Evolutionary conservation across 2,113 vertebrate species (phyloP).

Genomic region (Heloderma charlesbogerti): DNA sequence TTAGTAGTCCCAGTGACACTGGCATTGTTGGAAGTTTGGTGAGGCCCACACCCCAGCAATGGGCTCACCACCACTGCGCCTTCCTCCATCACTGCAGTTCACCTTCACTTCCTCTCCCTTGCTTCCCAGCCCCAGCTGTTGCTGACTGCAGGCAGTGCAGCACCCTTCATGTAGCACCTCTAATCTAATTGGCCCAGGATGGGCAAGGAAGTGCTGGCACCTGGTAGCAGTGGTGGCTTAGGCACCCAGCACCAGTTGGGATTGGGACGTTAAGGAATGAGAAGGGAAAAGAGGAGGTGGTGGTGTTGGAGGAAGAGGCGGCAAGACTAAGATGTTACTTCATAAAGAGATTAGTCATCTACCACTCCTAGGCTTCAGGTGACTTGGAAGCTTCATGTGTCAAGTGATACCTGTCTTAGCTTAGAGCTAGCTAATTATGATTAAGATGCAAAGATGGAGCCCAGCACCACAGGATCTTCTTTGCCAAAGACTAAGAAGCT

Average conservation of each 20-base stretch:
- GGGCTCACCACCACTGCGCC: neutral
- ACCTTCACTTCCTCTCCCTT: neutral
- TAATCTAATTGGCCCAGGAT: neutral
- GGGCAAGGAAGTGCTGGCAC: neutral
- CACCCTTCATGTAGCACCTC: neutral
- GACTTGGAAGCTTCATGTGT: no score
- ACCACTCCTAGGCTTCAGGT: no score
- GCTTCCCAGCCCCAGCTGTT: neutral
- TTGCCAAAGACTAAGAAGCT: neutral
- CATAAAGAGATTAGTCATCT: no score
- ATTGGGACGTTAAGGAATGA: neutral
- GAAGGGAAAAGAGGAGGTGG: neutral
- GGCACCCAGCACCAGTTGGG: no score
- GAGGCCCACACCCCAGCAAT: neutral
- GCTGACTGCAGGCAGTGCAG: neutral
- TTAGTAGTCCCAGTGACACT: neutral
- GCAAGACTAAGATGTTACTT: neutral
- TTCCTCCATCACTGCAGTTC: neutral
- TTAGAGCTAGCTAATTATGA: neutral
- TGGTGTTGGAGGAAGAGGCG: neutral
- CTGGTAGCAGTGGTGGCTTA: neutral
- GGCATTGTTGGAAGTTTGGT: neutral
- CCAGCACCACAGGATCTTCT: neutral
- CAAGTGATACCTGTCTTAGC: neutral
- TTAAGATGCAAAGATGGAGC: no score